Evolutionary conservation across 2,888 invertebrate species (phyloP).

Genomic region (Antheraea yamamai): DNA sequence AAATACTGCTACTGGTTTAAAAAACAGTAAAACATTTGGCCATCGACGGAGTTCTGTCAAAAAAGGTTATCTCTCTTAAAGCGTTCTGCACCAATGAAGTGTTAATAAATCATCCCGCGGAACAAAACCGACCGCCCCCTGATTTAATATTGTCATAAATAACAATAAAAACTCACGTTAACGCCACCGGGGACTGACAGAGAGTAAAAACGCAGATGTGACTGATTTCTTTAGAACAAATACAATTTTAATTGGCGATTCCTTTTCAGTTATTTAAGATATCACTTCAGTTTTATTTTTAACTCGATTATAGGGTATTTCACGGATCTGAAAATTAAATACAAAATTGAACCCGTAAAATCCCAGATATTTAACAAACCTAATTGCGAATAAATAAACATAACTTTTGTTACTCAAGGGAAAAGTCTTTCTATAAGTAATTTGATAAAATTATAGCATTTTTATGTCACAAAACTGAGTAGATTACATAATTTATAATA

Average conservation of each 20-base stretch:
- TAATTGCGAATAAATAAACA: too few relatives aligned
- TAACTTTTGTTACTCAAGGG: too few relatives aligned
- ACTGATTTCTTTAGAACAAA: conserved; percentile 17
- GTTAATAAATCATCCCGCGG: conserved; percentile 65
- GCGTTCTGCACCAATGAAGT: conserved; percentile 47
- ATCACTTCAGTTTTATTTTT: too few relatives aligned
- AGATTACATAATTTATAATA: too few relatives aligned
- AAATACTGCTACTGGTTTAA: not conserved
- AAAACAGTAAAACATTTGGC: not conserved
- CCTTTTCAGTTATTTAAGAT: too few relatives aligned
- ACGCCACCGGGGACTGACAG: conserved; percentile 40
- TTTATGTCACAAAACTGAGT: too few relatives aligned
- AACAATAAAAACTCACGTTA: conserved; percentile 71
- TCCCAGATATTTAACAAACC: too few relatives aligned
- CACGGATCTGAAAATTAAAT: too few relatives aligned
- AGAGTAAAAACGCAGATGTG: conserved; percentile 30
- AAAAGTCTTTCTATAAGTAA: too few relatives aligned
- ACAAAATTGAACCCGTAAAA: too few relatives aligned
- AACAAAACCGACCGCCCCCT: conserved; percentile 48
- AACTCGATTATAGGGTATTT: too few relatives aligned
- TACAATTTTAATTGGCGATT: not conserved
- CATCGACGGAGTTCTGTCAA: conserved; percentile 20
- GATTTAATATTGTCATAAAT: conserved; percentile 72
- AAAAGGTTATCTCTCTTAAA: conserved; percentile 34
- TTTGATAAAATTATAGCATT: too few relatives aligned